Evolutionary conservation across 2,797 vertebrate species (phyloP), one percentile per base, ranked within the genome.

Genomic region (Peromyscus aztecus): DNA sequence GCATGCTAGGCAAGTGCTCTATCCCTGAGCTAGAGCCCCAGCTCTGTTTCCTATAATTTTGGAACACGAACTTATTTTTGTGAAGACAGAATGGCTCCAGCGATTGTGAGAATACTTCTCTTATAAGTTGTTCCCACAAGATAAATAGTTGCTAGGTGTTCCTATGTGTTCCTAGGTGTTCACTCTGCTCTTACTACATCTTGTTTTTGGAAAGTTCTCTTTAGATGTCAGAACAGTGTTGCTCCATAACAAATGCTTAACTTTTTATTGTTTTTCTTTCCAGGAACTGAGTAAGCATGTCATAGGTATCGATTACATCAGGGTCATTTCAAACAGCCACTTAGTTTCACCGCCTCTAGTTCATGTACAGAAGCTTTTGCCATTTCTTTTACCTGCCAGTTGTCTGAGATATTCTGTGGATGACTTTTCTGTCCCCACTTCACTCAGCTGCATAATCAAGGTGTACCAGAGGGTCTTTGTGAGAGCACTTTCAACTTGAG

Each of bases 311-410:
- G 59, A 43, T 87, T 93, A 63, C 13, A 63, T 94, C 43, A 90
- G 71, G 76, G 31, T 82, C 61, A 61, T 85, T 95, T 73, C 76
- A 92, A 80, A 78, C 34, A 77, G 55, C 63, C 55, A 85, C 93
- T 97, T 94, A 90, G 59, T 84, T 89, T 91, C 90, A 88, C 84
- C 82, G 81, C 43, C 65, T 90, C 19, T 85, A 29, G 82, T 86
- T 46, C 77, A 57, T 69, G 80, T 93, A 82, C 75, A 43, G 90
- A 96, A 85, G 40, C 96, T 95, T 87, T 77, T 94, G 80, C 40
- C 81, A 65, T 77, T 95, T 94, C 88, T 52, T 91, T 46, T 73
- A 46, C 24, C 40, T 87, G 75, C 86, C 95, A 52, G 52, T 59
- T 91, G 69, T 91, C 91, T 81, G 37, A 43, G 75, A 31, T 77